A percentile compares a stretch with the other conserved stretches of the same genome.
These are phyloP conservation scores for Opisthocomus hoazin DNA, from an alignment of 2,113 vertebrate species.

Conservation along the genomic window DNA sequence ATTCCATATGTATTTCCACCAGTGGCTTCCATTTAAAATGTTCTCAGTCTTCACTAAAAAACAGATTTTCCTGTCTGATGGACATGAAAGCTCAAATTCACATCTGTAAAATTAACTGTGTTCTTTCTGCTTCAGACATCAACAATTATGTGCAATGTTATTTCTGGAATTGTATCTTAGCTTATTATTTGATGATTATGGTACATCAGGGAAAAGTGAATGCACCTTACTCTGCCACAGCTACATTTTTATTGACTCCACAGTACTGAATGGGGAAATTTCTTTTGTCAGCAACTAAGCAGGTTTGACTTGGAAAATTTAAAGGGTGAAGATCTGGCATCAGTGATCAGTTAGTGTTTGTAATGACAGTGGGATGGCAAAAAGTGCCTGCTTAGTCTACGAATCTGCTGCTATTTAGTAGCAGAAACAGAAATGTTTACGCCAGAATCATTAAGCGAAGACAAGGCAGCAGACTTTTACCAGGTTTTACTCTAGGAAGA, in stretches of 20 bases:
- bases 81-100: slow-evolving; percentile 51
- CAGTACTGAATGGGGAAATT: not conserved
- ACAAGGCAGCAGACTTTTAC: not conserved
- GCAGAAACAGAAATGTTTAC: not conserved
- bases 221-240: slow-evolving; percentile 5
- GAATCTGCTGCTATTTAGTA: not conserved
- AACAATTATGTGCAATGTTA: slow-evolving; percentile 26
- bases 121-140: slow-evolving; percentile 58
- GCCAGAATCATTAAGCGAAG: not conserved
- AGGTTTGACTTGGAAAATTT: not conserved
- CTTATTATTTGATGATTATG: slow-evolving; percentile 44
- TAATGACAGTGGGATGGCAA: not conserved
- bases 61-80: slow-evolving; percentile 62
- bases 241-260: slow-evolving; percentile 36
- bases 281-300: not conserved
- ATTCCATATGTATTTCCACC: slow-evolving; percentile 9
- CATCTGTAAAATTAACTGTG: slow-evolving; percentile 52
- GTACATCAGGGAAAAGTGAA: slow-evolving; percentile 26
- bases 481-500: not conserved
- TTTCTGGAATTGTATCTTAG: slow-evolving; percentile 42
- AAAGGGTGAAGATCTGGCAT: not conserved
- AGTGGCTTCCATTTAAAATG: not conserved
- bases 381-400: not conserved
- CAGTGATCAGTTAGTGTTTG: not conserved
- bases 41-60: slow-evolving; percentile 30